phyloP scores from a whole-genome alignment of 2,113 vertebrate species.

The Corythaeola cristata region DNA sequence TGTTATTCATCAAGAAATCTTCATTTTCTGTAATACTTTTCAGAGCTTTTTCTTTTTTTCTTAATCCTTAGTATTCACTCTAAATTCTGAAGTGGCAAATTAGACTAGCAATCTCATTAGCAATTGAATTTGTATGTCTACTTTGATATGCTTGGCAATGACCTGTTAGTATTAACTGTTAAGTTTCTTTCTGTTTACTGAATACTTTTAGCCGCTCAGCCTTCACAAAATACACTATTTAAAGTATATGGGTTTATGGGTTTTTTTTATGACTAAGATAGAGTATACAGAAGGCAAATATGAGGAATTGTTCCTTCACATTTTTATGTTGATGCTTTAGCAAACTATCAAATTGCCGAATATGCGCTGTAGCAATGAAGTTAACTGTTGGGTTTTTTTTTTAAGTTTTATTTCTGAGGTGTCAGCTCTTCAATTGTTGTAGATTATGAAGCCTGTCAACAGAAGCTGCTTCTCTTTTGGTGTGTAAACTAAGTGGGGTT shows the following conservation, averaged over 20 bases:
- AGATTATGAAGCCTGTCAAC: background rate
- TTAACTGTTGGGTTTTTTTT: background rate
- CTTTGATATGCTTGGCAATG: background rate
- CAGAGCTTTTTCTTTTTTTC: background rate
- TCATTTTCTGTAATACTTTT: background rate
- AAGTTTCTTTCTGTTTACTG: background rate
- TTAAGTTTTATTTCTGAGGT: background rate
- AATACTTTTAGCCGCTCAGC: background rate
- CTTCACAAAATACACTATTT: background rate
- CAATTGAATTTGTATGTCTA: conserved; percentile 20
- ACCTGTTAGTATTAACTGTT: background rate
- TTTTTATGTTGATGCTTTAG: background rate
- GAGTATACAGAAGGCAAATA: background rate
- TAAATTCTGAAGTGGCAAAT: background rate
- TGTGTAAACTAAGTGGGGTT: background rate
- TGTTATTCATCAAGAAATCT: background rate
- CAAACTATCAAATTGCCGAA: background rate
- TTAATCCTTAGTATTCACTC: background rate
- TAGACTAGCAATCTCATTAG: background rate
- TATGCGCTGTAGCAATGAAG: background rate
- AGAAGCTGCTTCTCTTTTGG: background rate
- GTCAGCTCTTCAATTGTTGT: background rate
- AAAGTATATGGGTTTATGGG: background rate
- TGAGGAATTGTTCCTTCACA: background rate
- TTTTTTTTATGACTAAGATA: background rate